Evolutionary conservation across 2,888 invertebrate genomes (phyloP).

Genomic region (Himalopsyche tibetana): DNA sequence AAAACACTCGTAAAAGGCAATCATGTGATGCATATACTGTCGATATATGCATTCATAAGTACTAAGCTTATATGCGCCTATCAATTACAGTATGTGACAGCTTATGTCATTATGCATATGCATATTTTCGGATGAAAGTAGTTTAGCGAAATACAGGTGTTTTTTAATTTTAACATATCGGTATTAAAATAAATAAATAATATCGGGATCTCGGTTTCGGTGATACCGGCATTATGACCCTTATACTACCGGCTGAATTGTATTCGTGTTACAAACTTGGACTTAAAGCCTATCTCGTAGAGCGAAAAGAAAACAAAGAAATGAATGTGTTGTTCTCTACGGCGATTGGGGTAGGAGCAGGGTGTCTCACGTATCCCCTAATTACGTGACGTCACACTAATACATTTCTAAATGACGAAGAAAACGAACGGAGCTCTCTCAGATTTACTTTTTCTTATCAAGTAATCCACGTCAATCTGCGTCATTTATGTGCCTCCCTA

Average conservation of each 20-base stretch:
- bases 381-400: conserved; percentile 31
- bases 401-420: conserved; percentile 27
- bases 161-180: too few relatives aligned
- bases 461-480: conserved; percentile 34
- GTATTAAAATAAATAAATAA: too few relatives aligned
- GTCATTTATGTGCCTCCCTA: conserved; percentile 1
- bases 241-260: background rate
- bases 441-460: conserved; percentile 34
- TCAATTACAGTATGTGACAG: too few relatives aligned
- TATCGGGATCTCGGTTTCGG: too few relatives aligned
- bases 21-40: too few relatives aligned
- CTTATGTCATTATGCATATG: too few relatives aligned
- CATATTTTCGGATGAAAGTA: too few relatives aligned
- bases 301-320: background rate
- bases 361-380: background rate
- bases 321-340: conserved; percentile 8
- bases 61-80: too few relatives aligned
- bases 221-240: too few relatives aligned
- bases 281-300: background rate
- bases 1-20: too few relatives aligned
- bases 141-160: too few relatives aligned
- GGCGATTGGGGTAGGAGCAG: background rate
- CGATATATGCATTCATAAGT: too few relatives aligned
- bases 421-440: background rate
- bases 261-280: background rate